These are phyloP conservation scores for Ctenosaura bakeri DNA, from an alignment of 2,797 vertebrate genomes.

Conservation along the genomic window DNA sequence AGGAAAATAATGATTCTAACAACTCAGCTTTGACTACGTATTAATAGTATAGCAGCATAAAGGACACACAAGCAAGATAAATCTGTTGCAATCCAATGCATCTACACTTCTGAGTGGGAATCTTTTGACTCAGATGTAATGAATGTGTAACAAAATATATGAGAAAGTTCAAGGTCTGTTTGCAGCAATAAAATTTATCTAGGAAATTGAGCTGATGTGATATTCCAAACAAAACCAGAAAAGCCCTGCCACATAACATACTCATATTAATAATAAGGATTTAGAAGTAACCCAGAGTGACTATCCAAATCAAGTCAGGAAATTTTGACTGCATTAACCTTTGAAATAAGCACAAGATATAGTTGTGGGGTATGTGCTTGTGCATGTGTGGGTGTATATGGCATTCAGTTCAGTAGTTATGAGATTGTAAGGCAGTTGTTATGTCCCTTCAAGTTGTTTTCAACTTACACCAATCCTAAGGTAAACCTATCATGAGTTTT, in stretches of 20 bases:
- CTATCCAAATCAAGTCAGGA: constrained; percentile 57
- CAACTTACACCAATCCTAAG: too few relatives aligned
- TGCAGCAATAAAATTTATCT: constrained; percentile 36
- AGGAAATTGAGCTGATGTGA: constrained; percentile 32
- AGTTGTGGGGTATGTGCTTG: neutral
- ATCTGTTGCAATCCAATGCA: constrained; percentile 37
- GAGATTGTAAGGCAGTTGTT: too few relatives aligned
- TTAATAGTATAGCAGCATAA: constrained; percentile 17
- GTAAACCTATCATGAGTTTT: too few relatives aligned
- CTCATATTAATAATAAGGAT: constrained; percentile 32
- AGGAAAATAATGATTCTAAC: constrained; percentile 26
- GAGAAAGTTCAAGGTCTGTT: constrained; percentile 49
- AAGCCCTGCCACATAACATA: constrained; percentile 33
- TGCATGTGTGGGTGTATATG: too few relatives aligned
- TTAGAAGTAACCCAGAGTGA: constrained; percentile 30
- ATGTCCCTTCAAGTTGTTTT: too few relatives aligned
- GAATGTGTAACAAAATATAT: constrained; percentile 31
- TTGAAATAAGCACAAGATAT: constrained; percentile 12
- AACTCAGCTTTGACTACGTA: constrained; percentile 12
- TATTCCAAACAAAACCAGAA: constrained; percentile 39
- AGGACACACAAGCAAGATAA: neutral
- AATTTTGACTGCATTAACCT: neutral
- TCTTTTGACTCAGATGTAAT: constrained; percentile 13
- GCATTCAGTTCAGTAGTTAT: too few relatives aligned
- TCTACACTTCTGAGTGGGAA: constrained; percentile 36